Evolutionary conservation across 2,797 vertebrate species (phyloP), one percentile per base, ranked within the genome.

Genomic region (Heterohyrax brucei): DNA sequence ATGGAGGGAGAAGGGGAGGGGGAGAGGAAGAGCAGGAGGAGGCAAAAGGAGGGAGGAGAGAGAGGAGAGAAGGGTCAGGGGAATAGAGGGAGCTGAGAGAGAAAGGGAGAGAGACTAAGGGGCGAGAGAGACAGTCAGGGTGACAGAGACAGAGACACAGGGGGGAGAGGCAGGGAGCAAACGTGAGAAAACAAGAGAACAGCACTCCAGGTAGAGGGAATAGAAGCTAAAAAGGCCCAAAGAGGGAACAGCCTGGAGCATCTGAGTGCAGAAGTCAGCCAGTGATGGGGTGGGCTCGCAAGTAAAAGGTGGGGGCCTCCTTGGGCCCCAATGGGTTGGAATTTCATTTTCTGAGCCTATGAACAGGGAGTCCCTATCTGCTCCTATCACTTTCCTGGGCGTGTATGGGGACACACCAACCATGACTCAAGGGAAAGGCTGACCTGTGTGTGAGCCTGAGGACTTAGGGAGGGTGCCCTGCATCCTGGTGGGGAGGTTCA

Each of bases 221-320:
- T 0, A 1, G 61, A 46, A 5, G n/a, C 1, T 0, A 1, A 0
- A 14, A 56, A 14, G 76, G 62, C 0, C 87, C n/a, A 4, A 12
- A 33, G n/a, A 7, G 19, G 30, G 72, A 14, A 33, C 6, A 6
- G 33, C 33, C 46, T 4, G 56, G 64, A 14, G 1, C 1, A 3
- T 8, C 68, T 1, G 5, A 53, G 79, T 24, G 22, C 0, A 85
- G 76, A 2, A 1, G n/a, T 8, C 8, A 13, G 73, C 19, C 5
- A 0, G 30, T 1, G 22, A 4, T 7, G 4, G 46, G 30, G 14
- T 1, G 50, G 16, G 44, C 59, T 6, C 1, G 24, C 1, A 10
- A 6, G 30, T 4, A 4, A 59, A 28, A 2, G 24, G 12, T 1
- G 50, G 80, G 62, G 28, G 4, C 14, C 8, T 19, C 44, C 56